Conservation (phyloP, 1,140 invertebrate species). For the Lepidostoma basale region DNA sequence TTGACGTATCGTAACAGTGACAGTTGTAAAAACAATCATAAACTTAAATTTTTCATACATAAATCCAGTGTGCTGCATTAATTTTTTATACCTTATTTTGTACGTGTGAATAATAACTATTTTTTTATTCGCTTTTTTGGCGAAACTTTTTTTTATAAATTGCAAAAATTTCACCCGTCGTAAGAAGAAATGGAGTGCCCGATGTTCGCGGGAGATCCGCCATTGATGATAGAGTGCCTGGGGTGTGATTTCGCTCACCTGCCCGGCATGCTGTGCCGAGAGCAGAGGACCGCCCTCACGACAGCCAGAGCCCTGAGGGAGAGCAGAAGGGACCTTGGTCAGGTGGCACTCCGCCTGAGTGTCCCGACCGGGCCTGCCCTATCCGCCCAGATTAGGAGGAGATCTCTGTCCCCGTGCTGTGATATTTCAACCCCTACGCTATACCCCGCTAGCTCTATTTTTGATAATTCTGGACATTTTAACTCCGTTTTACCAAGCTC, state of each 20-base stretch:
- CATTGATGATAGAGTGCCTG: conserved; percentile 2
- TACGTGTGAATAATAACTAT: too few species aligned
- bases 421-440: conserved; percentile 1
- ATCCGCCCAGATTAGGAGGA: background rate
- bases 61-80: too few species aligned
- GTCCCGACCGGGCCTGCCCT: background rate
- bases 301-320: conserved; percentile 14
- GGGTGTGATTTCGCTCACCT: conserved; percentile 17
- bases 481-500: too few species aligned
- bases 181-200: conserved; percentile 9
- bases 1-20: conserved; percentile 16
- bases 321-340: conserved; percentile 20
- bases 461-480: background rate
- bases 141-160: too few species aligned
- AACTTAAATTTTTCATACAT: too few species aligned
- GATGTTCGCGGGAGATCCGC: conserved; percentile 12
- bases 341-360: conserved; percentile 1
- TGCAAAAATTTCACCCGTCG: background rate
- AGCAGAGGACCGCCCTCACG: conserved; percentile 40
- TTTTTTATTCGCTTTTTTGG: too few species aligned
- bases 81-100: too few species aligned
- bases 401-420: background rate
- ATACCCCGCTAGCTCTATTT: background rate
- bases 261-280: conserved; percentile 33
- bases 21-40: background rate